These are phyloP conservation scores for Podabrus alpinus DNA, from an alignment of 2,888 invertebrate genomes.

Conservation along the genomic window DNA sequence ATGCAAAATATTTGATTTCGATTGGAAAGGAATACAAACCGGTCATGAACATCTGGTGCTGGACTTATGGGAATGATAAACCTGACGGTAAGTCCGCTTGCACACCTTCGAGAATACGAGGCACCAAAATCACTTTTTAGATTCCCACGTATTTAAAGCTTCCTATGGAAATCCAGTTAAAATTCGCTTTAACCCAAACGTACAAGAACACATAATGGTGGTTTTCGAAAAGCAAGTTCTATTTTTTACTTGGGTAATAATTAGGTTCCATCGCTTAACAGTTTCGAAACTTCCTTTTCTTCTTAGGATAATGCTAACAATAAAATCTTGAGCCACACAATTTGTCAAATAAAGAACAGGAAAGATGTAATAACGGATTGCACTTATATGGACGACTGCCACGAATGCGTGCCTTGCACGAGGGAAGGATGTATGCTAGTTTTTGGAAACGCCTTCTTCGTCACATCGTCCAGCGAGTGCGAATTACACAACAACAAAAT, in stretches of 20 bases:
- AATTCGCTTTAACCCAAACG: constrained; percentile 52
- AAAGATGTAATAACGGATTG: constrained; percentile 59
- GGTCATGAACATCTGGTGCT: constrained; percentile 64
- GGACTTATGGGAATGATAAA: constrained; percentile 60
- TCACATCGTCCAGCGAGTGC: constrained; percentile 45
- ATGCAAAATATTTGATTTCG: constrained; percentile 64
- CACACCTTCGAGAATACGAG: neutral
- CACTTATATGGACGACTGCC: constrained; percentile 58
- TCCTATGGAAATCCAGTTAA: constrained; percentile 41
- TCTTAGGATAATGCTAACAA: constrained; percentile 22
- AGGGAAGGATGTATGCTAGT: constrained; percentile 58
- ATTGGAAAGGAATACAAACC: constrained; percentile 58
- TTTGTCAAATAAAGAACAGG: constrained; percentile 52
- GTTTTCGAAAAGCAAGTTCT: constrained; percentile 51
- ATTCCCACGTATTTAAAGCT: constrained; percentile 21
- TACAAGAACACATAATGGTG: constrained; percentile 53
- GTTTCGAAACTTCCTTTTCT: neutral
- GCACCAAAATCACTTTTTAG: neutral
- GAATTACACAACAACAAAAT: constrained; percentile 52
- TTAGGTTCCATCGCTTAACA: neutral
- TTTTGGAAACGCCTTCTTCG: constrained; percentile 59
- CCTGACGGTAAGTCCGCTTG: constrained; percentile 58
- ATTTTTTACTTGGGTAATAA: constrained; percentile 52
- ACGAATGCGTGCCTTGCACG: constrained; percentile 59
- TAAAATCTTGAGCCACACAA: constrained; percentile 38